Evolutionary conservation across 1,140 invertebrate genomes (phyloP), one percentile per base, ranked within the genome.

Genomic region (Bathynomus jamesi): DNA sequence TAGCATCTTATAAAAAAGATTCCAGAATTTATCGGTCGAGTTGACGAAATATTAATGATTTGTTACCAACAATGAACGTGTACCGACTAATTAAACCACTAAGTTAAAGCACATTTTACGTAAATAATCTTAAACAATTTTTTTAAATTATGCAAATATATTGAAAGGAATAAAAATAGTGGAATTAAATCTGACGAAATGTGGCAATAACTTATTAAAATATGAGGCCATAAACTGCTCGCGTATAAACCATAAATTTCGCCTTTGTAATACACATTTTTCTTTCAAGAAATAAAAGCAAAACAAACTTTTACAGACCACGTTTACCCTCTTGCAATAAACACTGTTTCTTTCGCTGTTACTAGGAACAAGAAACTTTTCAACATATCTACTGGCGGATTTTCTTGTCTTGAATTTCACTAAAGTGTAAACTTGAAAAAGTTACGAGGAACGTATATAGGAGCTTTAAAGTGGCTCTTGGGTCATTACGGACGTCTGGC

Each of bases 121-220:
- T n/a, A n/a, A n/a, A n/a, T n/a, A n/a, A n/a, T n/a, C n/a, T n/a
- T n/a, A n/a, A n/a, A n/a, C n/a, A n/a, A n/a, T n/a, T n/a, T n/a
- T n/a, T n/a, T n/a, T n/a, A n/a, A n/a, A n/a, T n/a, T n/a, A n/a
- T n/a, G n/a, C n/a, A n/a, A n/a, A n/a, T n/a, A n/a, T n/a, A n/a
- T n/a, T n/a, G n/a, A n/a, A n/a, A n/a, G n/a, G n/a, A n/a, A n/a
- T n/a, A n/a, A n/a, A n/a, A n/a, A n/a, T n/a, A n/a, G n/a, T n/a
- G n/a, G n/a, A n/a, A n/a, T n/a, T n/a, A 53, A 53, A 53, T 53
- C 40, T 53, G 40, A 53, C 40, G 40, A 53, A 53, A 53, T 53
- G 13, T 53, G 40, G 40, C 40, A 53, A 53, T 53, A 53, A 53
- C 40, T 17, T 53, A 3, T 17, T 53, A 53, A 53, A 53, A 53